Evolutionary conservation across 2,113 vertebrate genomes (phyloP), one percentile per base, ranked within the genome.

Genomic region (Erythrocercus mccallii): DNA sequence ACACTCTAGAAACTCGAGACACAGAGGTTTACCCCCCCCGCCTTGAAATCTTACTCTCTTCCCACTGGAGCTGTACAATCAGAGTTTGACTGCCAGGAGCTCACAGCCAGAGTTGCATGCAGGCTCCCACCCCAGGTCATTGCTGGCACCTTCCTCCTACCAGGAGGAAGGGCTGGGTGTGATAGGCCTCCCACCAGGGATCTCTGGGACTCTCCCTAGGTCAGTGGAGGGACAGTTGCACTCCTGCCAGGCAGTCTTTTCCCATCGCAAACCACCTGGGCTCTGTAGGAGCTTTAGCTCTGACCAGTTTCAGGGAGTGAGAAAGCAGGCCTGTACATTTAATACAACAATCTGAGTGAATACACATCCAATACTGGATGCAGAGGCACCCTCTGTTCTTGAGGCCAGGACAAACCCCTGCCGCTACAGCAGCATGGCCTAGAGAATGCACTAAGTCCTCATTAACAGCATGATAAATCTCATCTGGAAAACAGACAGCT

Each of bases 401-500:
- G 40, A 9, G 10, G 23, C 19, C 44, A 30, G 60, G 33, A 70
- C 38, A 50, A 78, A 71, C 19, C 33, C 35, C 33, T 62, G 38
- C 10, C 38, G 11, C 18, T 30, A 25, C 9, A 71, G 65, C 44
- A 40, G 53, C 62, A 17, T 0, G n/a, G 42, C 53, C 18, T 53
- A 45, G 22, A 57, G 27, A 44, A 70, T 81, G 54, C 1, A 2
- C 24, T 65, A 65, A 93, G 27, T 27, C 17, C 22, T 65, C 53
- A 15, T 42, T 56, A 60, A 90, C 19, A 53, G 14, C 23, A 28
- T 5, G 50, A 57, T 19, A 28, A 71, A 69, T 33, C 23, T n/a
- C 50, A 24, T 19, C n/a, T 15, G 19, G 50, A 61, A 53, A 60
- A 70, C 14, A 4, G 2, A 38, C 12, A 6, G 24, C 0, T 0